Base-by-base conservation (phyloP, 2,797 vertebrate species). In the Myoxocephalus aenaeus region DNA sequence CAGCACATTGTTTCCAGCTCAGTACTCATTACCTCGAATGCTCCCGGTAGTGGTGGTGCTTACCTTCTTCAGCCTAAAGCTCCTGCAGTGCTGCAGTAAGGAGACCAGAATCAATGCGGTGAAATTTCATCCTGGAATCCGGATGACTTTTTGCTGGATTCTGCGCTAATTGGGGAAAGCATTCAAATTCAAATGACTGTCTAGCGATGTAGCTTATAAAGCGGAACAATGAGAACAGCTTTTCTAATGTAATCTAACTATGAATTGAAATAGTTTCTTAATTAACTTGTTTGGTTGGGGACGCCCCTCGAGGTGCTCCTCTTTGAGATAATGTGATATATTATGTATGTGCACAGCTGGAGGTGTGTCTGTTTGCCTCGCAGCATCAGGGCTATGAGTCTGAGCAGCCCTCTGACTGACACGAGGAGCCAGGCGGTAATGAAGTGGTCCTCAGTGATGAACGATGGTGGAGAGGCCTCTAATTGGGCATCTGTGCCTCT, bases 11-110 rank as follows among this genome's bases (percentile, higher is more conserved):
- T 82, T 89, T 69, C 84, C 77, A 86, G 85, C 92, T 89, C 90
- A 86, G 87, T 66, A 61, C 86, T 91, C 86, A 90, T 92, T 92
- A 82, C 62, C 65, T 75, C 84, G 85, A 92, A 90, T 90, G 83
- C 79, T 64, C 53, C 69, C 15, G 69, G 87, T 91, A 84, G 90
- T 84, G 71, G 66, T 2, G 59, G 66, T 57, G 59, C 81, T 91
- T 87, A 87, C 89, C 77, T 61, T 62, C 22, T 44, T 79, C 67
- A 51, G 77, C 87, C 65, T 77, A n/a, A 82, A 79, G 65, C 65
- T 81, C 58, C 73, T 58, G 73, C 78, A 70, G 73, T 36, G 73
- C 73, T 73, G 59, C 63, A 68, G 4, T 64, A 75, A 86, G 57
- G 44, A 73, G 79, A 36, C 62, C 25, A 38, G 59, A 70, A 79